These are phyloP conservation scores for Dryobates pubescens DNA, from an alignment of 2,797 vertebrate genomes.

Conservation along the genomic window DNA sequence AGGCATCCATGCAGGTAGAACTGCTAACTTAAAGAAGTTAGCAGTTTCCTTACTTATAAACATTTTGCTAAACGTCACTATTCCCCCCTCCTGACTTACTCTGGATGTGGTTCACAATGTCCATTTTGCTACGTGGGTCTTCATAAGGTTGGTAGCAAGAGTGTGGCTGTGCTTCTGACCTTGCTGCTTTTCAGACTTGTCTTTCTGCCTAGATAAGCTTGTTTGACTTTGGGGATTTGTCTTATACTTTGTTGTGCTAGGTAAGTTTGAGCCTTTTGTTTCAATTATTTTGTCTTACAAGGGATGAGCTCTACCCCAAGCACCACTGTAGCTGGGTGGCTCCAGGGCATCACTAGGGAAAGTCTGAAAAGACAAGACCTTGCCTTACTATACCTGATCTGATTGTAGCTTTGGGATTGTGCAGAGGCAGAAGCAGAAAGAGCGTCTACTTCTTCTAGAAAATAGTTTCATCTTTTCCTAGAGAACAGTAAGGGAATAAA, in stretches of 20 bases:
- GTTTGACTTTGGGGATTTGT: background rate
- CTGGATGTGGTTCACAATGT: background rate
- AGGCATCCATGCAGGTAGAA: too few relatives aligned
- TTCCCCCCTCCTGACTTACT: background rate
- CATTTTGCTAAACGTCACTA: background rate
- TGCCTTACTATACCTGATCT: background rate
- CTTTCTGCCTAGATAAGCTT: background rate
- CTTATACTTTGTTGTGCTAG: background rate
- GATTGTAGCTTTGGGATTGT: background rate
- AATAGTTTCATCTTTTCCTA: background rate
- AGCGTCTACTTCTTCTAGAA: background rate
- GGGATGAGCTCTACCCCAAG: background rate
- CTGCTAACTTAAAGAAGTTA: background rate
- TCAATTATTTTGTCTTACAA: background rate
- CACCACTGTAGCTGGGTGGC: background rate
- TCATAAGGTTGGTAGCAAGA: background rate
- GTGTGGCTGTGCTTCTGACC: background rate
- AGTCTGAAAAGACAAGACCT: background rate
- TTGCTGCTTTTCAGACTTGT: background rate
- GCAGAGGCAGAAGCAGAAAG: background rate
- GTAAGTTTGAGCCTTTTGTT: background rate
- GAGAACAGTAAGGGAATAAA: background rate
- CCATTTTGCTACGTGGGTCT: background rate
- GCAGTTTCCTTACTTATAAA: background rate
- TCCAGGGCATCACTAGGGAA: background rate